Conservation (phyloP, 2,113 vertebrate species). For the Alexandromys fortis region DNA sequence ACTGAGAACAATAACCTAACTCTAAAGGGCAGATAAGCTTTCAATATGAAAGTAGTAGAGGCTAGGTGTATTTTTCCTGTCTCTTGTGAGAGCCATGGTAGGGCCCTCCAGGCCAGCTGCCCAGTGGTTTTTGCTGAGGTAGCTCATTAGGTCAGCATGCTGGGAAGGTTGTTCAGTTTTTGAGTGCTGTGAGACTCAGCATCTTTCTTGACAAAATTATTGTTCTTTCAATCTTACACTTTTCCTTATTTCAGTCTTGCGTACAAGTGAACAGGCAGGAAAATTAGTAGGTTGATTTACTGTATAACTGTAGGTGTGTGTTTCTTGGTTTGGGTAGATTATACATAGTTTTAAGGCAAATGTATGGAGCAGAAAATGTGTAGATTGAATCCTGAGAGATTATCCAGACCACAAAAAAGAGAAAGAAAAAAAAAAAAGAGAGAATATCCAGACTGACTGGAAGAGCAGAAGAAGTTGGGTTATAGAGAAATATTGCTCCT, state of each 20-base stretch:
- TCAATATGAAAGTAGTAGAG: not conserved
- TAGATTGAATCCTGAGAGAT: not conserved
- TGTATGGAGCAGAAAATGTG: conserved; percentile 10
- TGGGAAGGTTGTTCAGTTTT: conserved; percentile 53
- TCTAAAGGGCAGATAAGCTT: conserved; percentile 41
- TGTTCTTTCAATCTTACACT: conserved; percentile 46
- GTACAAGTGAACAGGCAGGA: not conserved
- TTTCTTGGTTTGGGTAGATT: conserved; percentile 50
- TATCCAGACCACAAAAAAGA: not conserved
- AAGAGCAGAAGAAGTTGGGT: conserved; percentile 44
- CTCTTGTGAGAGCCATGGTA: not conserved
- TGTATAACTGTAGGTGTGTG: not conserved
- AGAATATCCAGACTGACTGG: conserved; percentile 13
- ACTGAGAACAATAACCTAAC: conserved; percentile 39
- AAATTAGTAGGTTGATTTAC: conserved; percentile 37
- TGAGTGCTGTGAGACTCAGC: conserved; percentile 53
- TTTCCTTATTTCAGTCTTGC: conserved; percentile 52
- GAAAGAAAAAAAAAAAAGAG: not conserved
- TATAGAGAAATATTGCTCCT: conserved; percentile 38
- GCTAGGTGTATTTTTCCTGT: not conserved
- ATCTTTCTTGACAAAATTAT: conserved; percentile 59
- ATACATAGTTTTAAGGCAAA: not conserved
- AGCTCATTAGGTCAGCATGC: conserved; percentile 20
- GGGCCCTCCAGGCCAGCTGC: not conserved
- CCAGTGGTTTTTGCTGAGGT: conserved; percentile 27